Evolutionary conservation across 2,888 invertebrate species (phyloP), one percentile per base, ranked within the genome.

Genomic region (Odontocerum albicorne): DNA sequence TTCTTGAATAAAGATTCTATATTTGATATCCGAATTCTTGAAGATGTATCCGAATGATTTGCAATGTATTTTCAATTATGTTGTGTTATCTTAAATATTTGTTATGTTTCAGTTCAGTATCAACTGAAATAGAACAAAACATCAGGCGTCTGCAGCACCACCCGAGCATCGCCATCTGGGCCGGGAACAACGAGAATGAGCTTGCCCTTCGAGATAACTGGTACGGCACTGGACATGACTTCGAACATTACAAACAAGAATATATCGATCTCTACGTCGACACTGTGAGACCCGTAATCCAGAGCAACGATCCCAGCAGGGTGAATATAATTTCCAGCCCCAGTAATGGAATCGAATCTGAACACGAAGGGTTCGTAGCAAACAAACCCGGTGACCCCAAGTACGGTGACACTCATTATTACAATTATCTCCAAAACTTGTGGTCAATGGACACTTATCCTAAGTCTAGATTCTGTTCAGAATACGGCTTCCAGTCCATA

Each of bases 181-280:
- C 95, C n/a, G 95, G 88, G 3, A 98, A 97, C 70, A 98, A 98
- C 69, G 98, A 98, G 73, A 97, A 97, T 67, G 98, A 98, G 75
- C 89, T 85, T 3, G 96, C 94, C 0, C 69, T 96, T 4, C 79
- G 85, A 40, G 85, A 85, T 35, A 85, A 91, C 68, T 96, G 96
- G 96, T 87, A 89, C 67, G 68, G 69, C 1, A 87, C 88, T 0
- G 63, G 66, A 0, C 46, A 63, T 0, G 66, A 81, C 10, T 80
- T 77, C 61, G 63, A 73, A 0, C 71, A 74, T 46, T 92, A 88
- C 65, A 83, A 84, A 65, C 64, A 71, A 0, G 95, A 96, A 67
- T 97, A 95, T 66, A 72, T 90, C 0, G 83, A 84, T 65, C 77
- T 99, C 0, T 98, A 97, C 66, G 85, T 90, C 0, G 79, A 87